Evolutionary conservation across 2,113 vertebrate genomes (phyloP).

Genomic region (Chelonoidis abingdonii): DNA sequence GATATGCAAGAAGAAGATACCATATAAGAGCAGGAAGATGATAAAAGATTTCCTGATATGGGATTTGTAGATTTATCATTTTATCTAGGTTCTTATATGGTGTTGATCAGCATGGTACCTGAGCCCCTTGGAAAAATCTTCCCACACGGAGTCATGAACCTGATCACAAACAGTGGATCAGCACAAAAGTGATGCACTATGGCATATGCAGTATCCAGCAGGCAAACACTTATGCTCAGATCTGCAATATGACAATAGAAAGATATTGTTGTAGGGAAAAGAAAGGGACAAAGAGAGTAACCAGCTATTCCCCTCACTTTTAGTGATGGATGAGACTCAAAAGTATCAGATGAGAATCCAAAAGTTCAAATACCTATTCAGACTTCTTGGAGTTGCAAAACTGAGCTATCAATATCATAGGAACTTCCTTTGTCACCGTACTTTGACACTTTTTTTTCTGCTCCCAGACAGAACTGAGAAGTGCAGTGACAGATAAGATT

Average conservation of each 20-base stretch:
- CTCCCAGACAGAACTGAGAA: background rate
- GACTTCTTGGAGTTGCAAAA: background rate
- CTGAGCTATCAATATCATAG: background rate
- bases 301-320: background rate
- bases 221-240: background rate
- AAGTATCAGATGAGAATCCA: background rate
- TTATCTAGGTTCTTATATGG: background rate
- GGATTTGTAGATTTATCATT: slow-evolving; percentile 17
- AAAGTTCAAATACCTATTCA: background rate
- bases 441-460: background rate
- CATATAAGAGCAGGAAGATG: background rate
- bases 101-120: background rate
- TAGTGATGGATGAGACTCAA: background rate
- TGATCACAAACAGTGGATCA: background rate
- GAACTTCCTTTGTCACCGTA: background rate
- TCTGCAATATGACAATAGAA: background rate
- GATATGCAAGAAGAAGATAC: background rate
- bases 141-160: background rate
- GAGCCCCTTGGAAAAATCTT: background rate
- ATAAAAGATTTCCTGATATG: slow-evolving; percentile 25
- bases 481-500: background rate
- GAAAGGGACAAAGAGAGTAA: background rate
- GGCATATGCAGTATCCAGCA: background rate
- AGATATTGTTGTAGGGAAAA: background rate
- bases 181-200: background rate